Evolutionary conservation across 2,888 invertebrate genomes (phyloP).

Genomic region (Heliconius charithonia): DNA sequence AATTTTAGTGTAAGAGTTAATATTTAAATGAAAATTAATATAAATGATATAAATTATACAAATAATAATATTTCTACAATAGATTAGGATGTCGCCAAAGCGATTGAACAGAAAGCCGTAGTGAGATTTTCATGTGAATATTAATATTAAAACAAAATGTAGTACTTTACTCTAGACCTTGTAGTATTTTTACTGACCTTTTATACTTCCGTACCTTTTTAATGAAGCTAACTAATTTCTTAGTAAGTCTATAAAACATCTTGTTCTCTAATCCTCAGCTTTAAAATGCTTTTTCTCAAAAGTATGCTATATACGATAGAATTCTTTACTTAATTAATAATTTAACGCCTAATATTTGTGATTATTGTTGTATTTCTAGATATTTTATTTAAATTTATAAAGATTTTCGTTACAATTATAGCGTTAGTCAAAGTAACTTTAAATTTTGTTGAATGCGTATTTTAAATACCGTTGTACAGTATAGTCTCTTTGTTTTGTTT

Average conservation of each 20-base stretch:
- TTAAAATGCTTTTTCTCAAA: slow-evolving; percentile 20
- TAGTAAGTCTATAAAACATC: background rate
- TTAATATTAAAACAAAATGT: slow-evolving; percentile 51
- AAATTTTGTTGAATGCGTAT: slow-evolving; percentile 9
- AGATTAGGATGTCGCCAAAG: slow-evolving; percentile 53
- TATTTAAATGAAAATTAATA: slow-evolving; percentile 53
- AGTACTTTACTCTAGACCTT: slow-evolving; percentile 72
- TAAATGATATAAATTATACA: slow-evolving; percentile 48
- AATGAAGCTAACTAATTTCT: slow-evolving; percentile 32
- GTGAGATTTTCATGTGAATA: slow-evolving; percentile 68
- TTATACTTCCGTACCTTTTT: slow-evolving; percentile 68
- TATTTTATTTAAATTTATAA: slow-evolving; percentile 4
- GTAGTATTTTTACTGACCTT: slow-evolving; percentile 80
- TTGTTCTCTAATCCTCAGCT: slow-evolving; percentile 16
- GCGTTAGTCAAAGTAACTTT: background rate
- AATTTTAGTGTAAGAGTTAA: slow-evolving; percentile 64
- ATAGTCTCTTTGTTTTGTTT: slow-evolving; percentile 19
- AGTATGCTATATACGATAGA: slow-evolving; percentile 4
- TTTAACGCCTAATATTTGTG: slow-evolving; percentile 18
- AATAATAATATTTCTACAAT: slow-evolving; percentile 45
- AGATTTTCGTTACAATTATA: background rate
- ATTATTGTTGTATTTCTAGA: slow-evolving; percentile 15
- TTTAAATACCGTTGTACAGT: slow-evolving; percentile 13
- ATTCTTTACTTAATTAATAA: background rate
- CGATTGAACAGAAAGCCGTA: slow-evolving; percentile 73